These are phyloP conservation scores for Sardina pilchardus DNA, from an alignment of 2,113 vertebrate species.

Conservation along the genomic window DNA sequence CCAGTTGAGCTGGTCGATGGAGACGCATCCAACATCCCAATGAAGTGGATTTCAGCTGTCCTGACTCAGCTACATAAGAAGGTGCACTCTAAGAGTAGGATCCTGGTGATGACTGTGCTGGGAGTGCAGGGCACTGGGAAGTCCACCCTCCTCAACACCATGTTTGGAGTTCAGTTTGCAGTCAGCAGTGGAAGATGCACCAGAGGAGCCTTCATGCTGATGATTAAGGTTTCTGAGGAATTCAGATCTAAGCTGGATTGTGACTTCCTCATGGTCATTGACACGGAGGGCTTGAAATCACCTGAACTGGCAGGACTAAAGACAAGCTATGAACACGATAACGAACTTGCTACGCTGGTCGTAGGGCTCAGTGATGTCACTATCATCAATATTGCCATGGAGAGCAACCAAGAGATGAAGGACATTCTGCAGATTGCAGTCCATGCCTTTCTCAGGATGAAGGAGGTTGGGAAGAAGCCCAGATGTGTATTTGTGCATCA, in stretches of 20 bases:
- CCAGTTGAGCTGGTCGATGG: slow-evolving; percentile 43
- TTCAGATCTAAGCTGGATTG: not conserved
- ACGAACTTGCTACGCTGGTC: slow-evolving; percentile 18
- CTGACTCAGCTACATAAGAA: slow-evolving; percentile 18
- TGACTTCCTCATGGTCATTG: not conserved
- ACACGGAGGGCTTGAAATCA: too few species aligned
- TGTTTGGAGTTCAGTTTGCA: slow-evolving; percentile 53
- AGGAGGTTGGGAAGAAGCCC: slow-evolving; percentile 38
- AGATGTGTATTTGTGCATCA: not conserved
- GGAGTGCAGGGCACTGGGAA: slow-evolving; percentile 48
- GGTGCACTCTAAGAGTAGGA: not conserved
- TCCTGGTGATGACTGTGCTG: slow-evolving; percentile 39
- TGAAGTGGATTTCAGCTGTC: slow-evolving; percentile 37
- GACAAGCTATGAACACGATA: not conserved
- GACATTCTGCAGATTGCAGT: not conserved
- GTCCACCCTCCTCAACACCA: slow-evolving; percentile 74
- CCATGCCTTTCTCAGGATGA: slow-evolving; percentile 39
- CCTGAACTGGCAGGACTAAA: too few species aligned
- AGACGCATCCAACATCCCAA: slow-evolving; percentile 43
- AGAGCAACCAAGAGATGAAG: not conserved
- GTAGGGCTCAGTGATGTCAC: slow-evolving; percentile 56
- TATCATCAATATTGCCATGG: slow-evolving; percentile 49
- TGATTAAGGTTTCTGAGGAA: not conserved
- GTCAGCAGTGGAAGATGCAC: too few species aligned
- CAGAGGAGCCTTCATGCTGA: not conserved